Percentiles rank a stretch among this genome's conserved stretches.
These are phyloP conservation scores for Pteruthius melanotis DNA, from an alignment of 2,113 vertebrate genomes.

Conservation along the genomic window DNA sequence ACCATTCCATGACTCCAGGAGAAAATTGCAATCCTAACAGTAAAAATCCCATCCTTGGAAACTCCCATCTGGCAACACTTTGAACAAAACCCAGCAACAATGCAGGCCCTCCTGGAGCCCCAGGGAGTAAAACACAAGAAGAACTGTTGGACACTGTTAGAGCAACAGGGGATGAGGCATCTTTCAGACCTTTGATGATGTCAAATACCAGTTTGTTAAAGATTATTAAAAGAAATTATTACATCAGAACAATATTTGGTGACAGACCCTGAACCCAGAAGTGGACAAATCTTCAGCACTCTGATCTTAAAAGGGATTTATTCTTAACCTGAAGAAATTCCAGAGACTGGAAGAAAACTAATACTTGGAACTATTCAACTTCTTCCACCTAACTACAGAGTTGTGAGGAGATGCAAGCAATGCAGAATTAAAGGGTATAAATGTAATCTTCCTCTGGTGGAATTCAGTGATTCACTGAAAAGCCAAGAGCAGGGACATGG, in stretches of 20 bases:
- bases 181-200: background rate
- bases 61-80: fast-evolving
- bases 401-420: background rate
- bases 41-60: background rate
- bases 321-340: background rate
- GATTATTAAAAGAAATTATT: background rate
- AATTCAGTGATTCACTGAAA: background rate
- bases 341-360: background rate
- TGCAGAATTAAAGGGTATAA: background rate
- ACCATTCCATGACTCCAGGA: background rate
- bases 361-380: background rate
- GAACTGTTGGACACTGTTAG: background rate
- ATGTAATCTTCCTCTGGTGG: background rate
- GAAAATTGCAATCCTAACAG: background rate
- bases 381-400: background rate
- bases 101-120: background rate
- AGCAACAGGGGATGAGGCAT: background rate
- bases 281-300: background rate
- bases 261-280: background rate
- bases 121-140: background rate
- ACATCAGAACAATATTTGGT: background rate
- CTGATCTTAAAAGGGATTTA: background rate
- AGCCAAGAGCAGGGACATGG: background rate
- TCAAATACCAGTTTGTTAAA: background rate
- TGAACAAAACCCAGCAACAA: background rate